These are phyloP conservation scores for Harmothoe impar DNA, from an alignment of 2,888 invertebrate species.

Conservation along the genomic window DNA sequence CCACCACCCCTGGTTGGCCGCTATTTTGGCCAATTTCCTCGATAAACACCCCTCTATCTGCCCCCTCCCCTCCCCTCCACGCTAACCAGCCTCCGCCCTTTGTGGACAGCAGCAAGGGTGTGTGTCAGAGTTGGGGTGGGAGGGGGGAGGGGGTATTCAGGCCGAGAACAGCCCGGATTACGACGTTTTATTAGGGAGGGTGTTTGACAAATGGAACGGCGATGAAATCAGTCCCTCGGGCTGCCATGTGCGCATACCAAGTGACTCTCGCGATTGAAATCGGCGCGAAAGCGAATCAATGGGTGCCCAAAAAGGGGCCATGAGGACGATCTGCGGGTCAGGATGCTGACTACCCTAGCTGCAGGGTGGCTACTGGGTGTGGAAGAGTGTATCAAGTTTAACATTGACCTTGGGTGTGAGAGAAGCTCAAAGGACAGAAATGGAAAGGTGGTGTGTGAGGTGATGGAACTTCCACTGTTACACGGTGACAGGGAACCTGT, in stretches of 20 bases:
- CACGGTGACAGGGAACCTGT: too few species aligned
- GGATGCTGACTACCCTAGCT: background rate
- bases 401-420: background rate
- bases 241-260: slow-evolving; percentile 39
- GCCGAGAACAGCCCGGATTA: slow-evolving; percentile 46
- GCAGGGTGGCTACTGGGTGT: background rate
- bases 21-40: slow-evolving; percentile 39
- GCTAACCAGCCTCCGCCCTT: background rate
- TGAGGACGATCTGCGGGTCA: background rate
- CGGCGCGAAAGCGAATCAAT: slow-evolving; percentile 55
- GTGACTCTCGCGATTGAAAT: slow-evolving; percentile 53
- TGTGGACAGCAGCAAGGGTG: background rate
- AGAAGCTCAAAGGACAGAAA: too few species aligned
- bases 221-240: slow-evolving; percentile 54
- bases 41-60: slow-evolving; percentile 6
- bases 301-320: background rate
- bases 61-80: too few species aligned
- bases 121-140: background rate
- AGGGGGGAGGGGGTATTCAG: background rate
- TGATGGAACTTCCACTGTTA: too few species aligned
- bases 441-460: too few species aligned
- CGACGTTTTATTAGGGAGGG: slow-evolving; percentile 42
- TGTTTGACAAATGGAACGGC: slow-evolving; percentile 61
- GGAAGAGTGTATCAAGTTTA: slow-evolving; percentile 8
- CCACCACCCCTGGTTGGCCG: background rate